phyloP scores from a whole-genome alignment of 2,113 vertebrate genomes.

The Ursus arctos region DNA sequence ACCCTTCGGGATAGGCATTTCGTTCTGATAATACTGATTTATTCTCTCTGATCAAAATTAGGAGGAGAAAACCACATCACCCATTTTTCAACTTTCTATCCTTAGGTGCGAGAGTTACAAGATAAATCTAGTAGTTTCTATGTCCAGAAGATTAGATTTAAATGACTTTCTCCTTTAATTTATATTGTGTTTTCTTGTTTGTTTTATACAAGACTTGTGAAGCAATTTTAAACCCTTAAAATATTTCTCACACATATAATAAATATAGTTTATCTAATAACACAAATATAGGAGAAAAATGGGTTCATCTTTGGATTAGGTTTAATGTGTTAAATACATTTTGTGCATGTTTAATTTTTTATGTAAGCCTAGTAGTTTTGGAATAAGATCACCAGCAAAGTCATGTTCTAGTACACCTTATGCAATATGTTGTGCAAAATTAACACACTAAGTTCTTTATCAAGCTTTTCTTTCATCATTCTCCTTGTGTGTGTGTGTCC shows the following conservation, averaged over 20 bases:
- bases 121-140: neutral
- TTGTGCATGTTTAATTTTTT: slow-evolving; percentile 14
- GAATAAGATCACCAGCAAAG: neutral
- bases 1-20: neutral
- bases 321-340: neutral
- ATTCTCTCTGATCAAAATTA: neutral
- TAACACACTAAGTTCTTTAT: neutral
- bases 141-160: neutral
- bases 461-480: neutral
- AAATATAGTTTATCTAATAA: neutral
- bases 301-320: neutral
- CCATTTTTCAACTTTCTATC: neutral
- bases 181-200: neutral
- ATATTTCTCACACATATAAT: neutral
- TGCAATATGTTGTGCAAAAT: neutral
- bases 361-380: neutral
- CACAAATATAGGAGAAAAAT: neutral
- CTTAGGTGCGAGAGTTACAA: neutral
- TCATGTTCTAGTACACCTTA: neutral
- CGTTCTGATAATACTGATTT: neutral
- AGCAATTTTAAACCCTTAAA: neutral
- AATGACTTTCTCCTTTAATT: neutral
- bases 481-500: neutral
- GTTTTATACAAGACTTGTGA: neutral
- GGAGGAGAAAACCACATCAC: neutral